Evolutionary conservation across 2,113 vertebrate species (phyloP), one percentile per base, ranked within the genome.

Genomic region (Plecotus auritus): DNA sequence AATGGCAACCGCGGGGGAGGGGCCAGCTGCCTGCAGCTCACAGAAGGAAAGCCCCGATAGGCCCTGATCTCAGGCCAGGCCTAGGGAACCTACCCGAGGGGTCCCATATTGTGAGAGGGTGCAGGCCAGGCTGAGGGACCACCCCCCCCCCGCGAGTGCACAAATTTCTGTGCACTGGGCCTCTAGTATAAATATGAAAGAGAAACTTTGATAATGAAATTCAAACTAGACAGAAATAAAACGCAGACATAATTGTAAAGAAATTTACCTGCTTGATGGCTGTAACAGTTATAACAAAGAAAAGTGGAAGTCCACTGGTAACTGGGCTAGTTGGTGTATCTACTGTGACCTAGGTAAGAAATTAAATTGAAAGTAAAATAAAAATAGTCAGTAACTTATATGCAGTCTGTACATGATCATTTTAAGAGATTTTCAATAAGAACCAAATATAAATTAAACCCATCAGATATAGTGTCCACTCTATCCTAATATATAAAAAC

Each of bases 231-330:
- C 32, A 86, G 70, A n/a, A 87, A 16, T 80, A 59, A 92, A 86
- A 94, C 22, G 13, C 18, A 95, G 23, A 42, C 9, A 30, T 72
- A 86, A 90, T 1, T 80, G 6, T 84, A 93, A 87, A 85, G 40
- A 88, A 61, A 80, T 51, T 91, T 98, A 99, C 99, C 99, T 99
- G 99, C 98, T 99, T 99, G 96, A 99, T 99, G 88, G 99, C 99
- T 23, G 99, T 99, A 88, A 99, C 99, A 85, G 99, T 99, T 97
- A 99, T 99, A 92, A 99, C 99, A 98, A 99, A 99, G 98, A 99
- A 99, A 97, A 99, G 99, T 0, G 99, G 99, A 97, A 99, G 99
- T 97, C 99, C 99, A 70, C 99, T 99, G 93, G 99, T 99, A 96
- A 99, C 99, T 0, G 99, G 99, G 97, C 99, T 99, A 97, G 99